phyloP scores from a whole-genome alignment of 1,140 invertebrate species.

The Frieseomelitta varia region DNA sequence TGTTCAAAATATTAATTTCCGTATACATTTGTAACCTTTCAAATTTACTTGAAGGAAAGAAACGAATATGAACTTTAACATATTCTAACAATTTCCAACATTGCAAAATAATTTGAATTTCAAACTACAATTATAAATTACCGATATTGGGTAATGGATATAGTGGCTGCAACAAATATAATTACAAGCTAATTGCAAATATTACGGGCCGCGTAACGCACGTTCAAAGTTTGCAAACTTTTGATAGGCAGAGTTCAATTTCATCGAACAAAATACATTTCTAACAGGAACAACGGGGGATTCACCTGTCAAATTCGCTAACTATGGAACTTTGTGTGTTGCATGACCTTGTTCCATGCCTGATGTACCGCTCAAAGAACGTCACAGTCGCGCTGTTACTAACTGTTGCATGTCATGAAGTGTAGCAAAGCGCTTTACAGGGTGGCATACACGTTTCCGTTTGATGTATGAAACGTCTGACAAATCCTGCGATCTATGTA shows the following conservation, averaged over 20 bases:
- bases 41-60: too few relatives aligned
- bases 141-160: neutral
- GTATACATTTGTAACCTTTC: too few relatives aligned
- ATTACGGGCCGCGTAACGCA: neutral
- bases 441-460: neutral
- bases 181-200: too few relatives aligned
- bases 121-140: too few relatives aligned
- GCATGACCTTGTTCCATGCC: conserved; percentile 13
- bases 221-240: neutral
- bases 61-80: too few relatives aligned
- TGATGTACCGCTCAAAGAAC: conserved; percentile 6
- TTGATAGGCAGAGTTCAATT: neutral
- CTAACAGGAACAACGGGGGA: neutral
- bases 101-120: too few relatives aligned
- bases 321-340: neutral
- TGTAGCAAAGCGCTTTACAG: conserved; percentile 7
- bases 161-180: too few relatives aligned
- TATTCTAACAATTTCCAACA: too few relatives aligned
- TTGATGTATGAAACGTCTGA: conserved; percentile 31
- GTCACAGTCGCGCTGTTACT: conserved; percentile 3
- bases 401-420: conserved; percentile 21
- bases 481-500: neutral
- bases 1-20: too few relatives aligned
- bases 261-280: neutral
- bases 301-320: neutral